These are phyloP conservation scores for Lemur catta DNA, from an alignment of 2,797 vertebrate genomes.

Conservation along the genomic window DNA sequence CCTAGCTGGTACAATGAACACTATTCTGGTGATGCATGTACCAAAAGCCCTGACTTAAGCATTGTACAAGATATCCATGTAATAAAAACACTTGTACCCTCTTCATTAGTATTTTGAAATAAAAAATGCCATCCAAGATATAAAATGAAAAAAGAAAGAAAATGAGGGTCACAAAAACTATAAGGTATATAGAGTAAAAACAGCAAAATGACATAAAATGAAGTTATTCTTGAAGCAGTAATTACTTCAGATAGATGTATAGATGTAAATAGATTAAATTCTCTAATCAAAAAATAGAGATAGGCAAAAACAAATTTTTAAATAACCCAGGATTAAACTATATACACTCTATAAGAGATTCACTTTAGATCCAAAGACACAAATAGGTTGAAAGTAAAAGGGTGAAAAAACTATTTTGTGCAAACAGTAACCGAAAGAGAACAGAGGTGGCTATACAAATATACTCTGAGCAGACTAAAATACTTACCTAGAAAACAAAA, in stretches of 20 bases:
- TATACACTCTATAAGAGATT: neutral
- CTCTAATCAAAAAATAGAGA: neutral
- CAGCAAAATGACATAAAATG: neutral
- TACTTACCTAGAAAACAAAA: neutral
- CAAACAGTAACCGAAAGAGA: neutral
- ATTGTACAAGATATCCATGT: too few species aligned
- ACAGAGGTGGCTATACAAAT: neutral
- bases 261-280: neutral
- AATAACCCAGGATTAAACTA: neutral
- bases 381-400: neutral
- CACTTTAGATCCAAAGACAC: neutral
- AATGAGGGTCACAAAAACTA: neutral
- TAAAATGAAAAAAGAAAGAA: neutral
- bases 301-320: neutral
- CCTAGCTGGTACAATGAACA: neutral
- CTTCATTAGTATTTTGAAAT: too few species aligned
- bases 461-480: neutral
- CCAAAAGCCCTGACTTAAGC: too few species aligned
- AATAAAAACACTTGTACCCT: neutral
- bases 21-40: neutral
- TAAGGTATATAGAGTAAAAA: neutral
- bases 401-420: neutral
- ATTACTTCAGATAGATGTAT: neutral
- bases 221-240: neutral
- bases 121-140: neutral